These are phyloP conservation scores for Drosophila ambigua DNA, from an alignment of 1,140 invertebrate genomes.

Conservation along the genomic window DNA sequence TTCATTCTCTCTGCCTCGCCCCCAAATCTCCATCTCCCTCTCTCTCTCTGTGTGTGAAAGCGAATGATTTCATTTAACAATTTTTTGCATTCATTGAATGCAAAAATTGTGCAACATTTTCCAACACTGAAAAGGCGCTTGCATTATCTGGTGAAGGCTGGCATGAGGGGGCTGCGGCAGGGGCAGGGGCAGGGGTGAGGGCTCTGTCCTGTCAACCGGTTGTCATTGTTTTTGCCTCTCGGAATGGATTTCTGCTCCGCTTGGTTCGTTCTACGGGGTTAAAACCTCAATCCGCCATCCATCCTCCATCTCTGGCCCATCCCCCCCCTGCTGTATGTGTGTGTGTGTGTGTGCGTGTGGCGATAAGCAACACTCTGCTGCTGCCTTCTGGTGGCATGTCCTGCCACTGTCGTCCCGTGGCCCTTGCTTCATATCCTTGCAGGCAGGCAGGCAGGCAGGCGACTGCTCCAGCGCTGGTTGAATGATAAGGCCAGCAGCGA, in stretches of 20 bases:
- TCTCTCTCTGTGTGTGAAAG: slow-evolving; percentile 33
- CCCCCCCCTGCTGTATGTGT: slow-evolving; percentile 6
- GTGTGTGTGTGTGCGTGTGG: slow-evolving; percentile 28
- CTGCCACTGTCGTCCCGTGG: slow-evolving; percentile 38
- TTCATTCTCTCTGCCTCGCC: neutral
- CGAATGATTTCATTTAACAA: slow-evolving; percentile 78
- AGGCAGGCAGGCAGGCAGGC: neutral
- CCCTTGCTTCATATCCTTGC: slow-evolving; percentile 13
- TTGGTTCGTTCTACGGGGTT: slow-evolving; percentile 50
- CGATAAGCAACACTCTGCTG: slow-evolving; percentile 45
- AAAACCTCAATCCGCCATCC: slow-evolving; percentile 32
- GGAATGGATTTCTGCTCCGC: slow-evolving; percentile 37
- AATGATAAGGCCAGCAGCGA: slow-evolving; percentile 53
- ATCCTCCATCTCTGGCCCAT: neutral
- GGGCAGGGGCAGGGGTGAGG: slow-evolving; percentile 1
- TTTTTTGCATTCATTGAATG: slow-evolving; percentile 69
- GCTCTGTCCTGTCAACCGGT: slow-evolving; percentile 60
- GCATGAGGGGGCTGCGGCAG: too few species aligned
- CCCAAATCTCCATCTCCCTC: neutral
- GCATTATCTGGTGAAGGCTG: slow-evolving; percentile 41
- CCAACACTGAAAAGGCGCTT: slow-evolving; percentile 70
- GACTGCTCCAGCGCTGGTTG: slow-evolving; percentile 22
- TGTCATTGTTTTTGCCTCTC: slow-evolving; percentile 71
- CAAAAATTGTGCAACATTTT: slow-evolving; percentile 62
- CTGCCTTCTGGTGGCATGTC: too few species aligned